These are phyloP conservation scores for Drosophila imparisetae DNA, from an alignment of 2,888 invertebrate species.

Conservation along the genomic window DNA sequence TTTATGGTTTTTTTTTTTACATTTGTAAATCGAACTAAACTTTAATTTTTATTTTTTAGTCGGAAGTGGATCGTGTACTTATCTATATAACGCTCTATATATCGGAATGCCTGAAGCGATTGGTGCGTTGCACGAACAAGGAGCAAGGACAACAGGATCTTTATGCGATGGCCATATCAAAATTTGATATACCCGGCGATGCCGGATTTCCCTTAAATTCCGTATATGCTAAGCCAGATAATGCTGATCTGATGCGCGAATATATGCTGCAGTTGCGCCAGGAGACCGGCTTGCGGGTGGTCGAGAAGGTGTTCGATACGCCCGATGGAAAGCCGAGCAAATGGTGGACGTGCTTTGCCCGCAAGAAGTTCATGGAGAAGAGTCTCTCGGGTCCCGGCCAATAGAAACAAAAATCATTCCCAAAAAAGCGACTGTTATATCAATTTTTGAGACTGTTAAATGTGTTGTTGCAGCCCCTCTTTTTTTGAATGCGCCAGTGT, in stretches of 20 bases:
- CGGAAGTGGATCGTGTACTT: conserved; percentile 97
- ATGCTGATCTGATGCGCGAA: conserved; percentile 95
- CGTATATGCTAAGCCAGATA: conserved; percentile 95
- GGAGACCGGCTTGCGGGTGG: conserved; percentile 95
- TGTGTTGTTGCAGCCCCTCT: conserved; percentile 33
- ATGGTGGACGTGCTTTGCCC: conserved; percentile 99
- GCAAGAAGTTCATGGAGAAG: conserved; percentile 99
- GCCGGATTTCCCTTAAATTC: conserved; percentile 96
- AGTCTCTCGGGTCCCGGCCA: conserved; percentile 87
- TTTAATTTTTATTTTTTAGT: conserved; percentile 86
- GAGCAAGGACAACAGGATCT: conserved; percentile 97
- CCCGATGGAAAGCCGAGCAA: conserved; percentile 98
- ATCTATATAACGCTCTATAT: conserved; percentile 99
- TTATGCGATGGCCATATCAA: conserved; percentile 96
- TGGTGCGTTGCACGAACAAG: conserved; percentile 96
- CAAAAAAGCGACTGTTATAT: conserved; percentile 22
- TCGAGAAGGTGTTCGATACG: conserved; percentile 94
- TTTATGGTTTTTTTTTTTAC: neutral
- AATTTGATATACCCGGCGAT: conserved; percentile 98
- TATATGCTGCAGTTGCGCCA: conserved; percentile 97
- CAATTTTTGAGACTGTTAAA: conserved; percentile 31
- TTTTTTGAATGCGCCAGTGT: conserved; percentile 19
- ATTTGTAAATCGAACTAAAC: conserved; percentile 85
- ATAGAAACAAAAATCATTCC: conserved; percentile 12
- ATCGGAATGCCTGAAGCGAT: conserved; percentile 97